Conservation (phyloP, 2,113 vertebrate genomes). For the Otis tarda region DNA sequence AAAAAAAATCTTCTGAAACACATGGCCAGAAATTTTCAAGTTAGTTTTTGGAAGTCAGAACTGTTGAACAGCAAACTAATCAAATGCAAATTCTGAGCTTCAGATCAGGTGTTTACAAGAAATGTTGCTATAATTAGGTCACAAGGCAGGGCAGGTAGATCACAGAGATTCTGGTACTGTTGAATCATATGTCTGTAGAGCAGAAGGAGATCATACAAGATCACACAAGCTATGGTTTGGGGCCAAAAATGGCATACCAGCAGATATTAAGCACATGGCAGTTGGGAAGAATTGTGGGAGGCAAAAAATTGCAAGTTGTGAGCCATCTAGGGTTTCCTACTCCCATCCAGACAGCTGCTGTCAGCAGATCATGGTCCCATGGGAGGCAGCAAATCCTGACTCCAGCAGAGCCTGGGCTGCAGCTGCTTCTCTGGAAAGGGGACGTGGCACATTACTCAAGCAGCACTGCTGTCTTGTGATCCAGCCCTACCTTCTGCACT, state of each 20-base stretch:
- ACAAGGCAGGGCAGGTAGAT: background rate
- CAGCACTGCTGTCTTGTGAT: background rate
- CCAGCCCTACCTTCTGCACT: background rate
- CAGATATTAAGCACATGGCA: background rate
- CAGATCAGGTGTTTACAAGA: background rate
- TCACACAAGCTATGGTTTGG: background rate
- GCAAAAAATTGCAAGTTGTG: background rate
- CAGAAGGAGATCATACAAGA: background rate
- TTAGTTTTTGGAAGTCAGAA: background rate
- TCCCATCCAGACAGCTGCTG: background rate
- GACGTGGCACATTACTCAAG: accelerated
- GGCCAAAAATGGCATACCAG: background rate
- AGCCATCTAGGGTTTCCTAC: background rate
- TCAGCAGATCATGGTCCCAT: background rate
- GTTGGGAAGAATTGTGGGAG: background rate
- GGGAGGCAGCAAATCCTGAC: background rate
- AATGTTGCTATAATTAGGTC: background rate
- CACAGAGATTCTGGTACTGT: background rate
- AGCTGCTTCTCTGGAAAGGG: background rate
- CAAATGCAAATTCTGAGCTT: background rate
- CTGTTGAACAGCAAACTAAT: background rate
- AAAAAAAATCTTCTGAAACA: background rate
- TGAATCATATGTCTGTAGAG: background rate
- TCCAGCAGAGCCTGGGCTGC: background rate
- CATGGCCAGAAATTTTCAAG: background rate